Percentiles rank a stretch among this genome's conserved stretches.
These are phyloP conservation scores for Ptiloglossa arizonensis DNA, from an alignment of 1,140 invertebrate species.

Conservation along the genomic window DNA sequence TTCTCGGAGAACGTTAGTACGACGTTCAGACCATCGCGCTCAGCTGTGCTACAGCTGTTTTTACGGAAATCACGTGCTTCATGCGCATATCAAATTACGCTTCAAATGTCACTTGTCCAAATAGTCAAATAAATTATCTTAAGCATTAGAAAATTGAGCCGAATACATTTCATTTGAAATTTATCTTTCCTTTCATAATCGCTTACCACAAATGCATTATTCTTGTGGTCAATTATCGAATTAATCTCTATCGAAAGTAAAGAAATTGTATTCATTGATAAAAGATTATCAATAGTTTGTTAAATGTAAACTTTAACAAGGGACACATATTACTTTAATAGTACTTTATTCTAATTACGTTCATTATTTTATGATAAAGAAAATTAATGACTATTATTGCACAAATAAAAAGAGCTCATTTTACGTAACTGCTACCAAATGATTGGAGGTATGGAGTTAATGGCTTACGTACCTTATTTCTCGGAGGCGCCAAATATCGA, in stretches of 20 bases:
- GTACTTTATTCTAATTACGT: neutral
- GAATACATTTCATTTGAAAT: neutral
- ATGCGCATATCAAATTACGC: neutral
- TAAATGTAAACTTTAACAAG: too few species aligned
- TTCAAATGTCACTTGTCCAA: neutral
- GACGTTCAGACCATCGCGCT: slow-evolving; percentile 17
- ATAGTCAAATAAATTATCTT: neutral
- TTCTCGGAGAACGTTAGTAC: neutral
- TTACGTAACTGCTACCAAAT: neutral
- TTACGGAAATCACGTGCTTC: slow-evolving; percentile 26
- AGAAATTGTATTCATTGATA: neutral
- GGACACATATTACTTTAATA: too few species aligned
- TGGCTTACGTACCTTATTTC: slow-evolving; percentile 48
- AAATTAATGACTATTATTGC: neutral
- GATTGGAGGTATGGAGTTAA: slow-evolving; percentile 50
- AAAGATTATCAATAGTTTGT: neutral
- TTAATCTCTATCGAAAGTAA: neutral
- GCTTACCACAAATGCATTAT: neutral
- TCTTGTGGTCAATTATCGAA: neutral
- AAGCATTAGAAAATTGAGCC: neutral
- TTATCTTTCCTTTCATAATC: neutral
- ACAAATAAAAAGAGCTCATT: neutral
- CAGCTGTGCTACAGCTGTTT: slow-evolving; percentile 24
- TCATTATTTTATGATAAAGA: neutral
- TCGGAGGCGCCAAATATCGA: slow-evolving; percentile 12